Conservation (phyloP, 2,888 invertebrate genomes). For the Callimorpha dominula region DNA sequence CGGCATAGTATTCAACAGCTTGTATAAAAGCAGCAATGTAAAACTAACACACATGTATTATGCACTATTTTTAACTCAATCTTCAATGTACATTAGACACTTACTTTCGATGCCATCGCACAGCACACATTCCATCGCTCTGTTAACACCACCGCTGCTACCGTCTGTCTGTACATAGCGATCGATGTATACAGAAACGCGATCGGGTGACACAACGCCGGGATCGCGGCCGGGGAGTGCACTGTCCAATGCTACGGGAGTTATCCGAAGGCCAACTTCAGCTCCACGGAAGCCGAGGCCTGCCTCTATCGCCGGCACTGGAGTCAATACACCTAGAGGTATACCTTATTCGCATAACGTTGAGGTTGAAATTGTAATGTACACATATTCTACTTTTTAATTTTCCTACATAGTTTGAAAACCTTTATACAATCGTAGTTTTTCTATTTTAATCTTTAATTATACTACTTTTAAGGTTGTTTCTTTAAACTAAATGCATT, state of each 20-base stretch:
- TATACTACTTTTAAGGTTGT: neutral
- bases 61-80: neutral
- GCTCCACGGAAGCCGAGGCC: constrained; percentile 89
- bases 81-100: constrained; percentile 8
- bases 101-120: constrained; percentile 9
- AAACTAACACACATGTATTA: constrained; percentile 1
- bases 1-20: neutral
- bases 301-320: constrained; percentile 92
- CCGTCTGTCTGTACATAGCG: constrained; percentile 47
- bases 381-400: constrained; percentile 5
- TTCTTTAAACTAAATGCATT: neutral
- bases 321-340: constrained; percentile 89
- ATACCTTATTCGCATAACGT: constrained; percentile 16
- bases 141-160: constrained; percentile 21
- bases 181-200: constrained; percentile 86
- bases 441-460: neutral
- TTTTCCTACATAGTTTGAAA: neutral
- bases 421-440: neutral
- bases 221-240: constrained; percentile 95
- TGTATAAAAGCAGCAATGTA: constrained; percentile 12
- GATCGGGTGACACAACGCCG: constrained; percentile 92
- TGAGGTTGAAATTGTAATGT: constrained; percentile 13
- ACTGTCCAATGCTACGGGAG: constrained; percentile 88
- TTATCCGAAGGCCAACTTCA: constrained; percentile 84
- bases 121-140: constrained; percentile 32